Evolutionary conservation across 1,140 invertebrate genomes (phyloP).

Genomic region (Xylocopa sonorina): DNA sequence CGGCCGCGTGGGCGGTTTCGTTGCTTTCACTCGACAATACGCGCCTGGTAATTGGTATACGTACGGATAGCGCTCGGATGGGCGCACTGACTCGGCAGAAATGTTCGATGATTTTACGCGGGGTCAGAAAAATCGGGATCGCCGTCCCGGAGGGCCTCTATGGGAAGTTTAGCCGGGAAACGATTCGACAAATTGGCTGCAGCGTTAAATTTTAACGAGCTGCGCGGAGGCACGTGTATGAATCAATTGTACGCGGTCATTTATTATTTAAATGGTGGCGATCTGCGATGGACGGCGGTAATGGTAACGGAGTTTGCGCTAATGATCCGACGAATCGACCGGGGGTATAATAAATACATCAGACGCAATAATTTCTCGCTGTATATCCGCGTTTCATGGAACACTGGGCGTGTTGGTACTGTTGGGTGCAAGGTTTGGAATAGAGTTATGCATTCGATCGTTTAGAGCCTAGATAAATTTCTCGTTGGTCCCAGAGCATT

Average conservation of each 20-base stretch:
- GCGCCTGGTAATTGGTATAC: constrained; percentile 41
- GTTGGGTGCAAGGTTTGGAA: neutral
- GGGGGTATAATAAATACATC: constrained; percentile 28
- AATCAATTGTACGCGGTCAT: constrained; percentile 33
- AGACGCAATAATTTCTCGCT: constrained; percentile 7
- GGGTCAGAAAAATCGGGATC: neutral
- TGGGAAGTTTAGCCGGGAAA: neutral
- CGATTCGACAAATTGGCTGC: constrained; percentile 9
- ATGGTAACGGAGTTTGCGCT: constrained; percentile 18
- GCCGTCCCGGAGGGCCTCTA: neutral
- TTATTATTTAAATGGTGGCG: constrained; percentile 20
- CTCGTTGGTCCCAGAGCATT: neutral
- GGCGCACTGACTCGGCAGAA: constrained; percentile 36
- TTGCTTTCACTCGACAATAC: constrained; percentile 55
- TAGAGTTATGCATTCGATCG: neutral
- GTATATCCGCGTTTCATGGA: too few species aligned
- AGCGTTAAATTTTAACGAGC: constrained; percentile 26
- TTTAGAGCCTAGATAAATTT: neutral
- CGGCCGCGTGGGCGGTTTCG: constrained; percentile 36
- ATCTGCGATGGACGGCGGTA: constrained; percentile 2
- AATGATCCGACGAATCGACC: constrained; percentile 30
- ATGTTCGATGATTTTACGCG: constrained; percentile 31
- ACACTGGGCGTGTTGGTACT: too few species aligned
- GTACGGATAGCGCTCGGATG: neutral
- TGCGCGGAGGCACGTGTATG: neutral